phyloP scores from a whole-genome alignment of 1,140 invertebrate genomes.

The Ooceraea biroi region DNA sequence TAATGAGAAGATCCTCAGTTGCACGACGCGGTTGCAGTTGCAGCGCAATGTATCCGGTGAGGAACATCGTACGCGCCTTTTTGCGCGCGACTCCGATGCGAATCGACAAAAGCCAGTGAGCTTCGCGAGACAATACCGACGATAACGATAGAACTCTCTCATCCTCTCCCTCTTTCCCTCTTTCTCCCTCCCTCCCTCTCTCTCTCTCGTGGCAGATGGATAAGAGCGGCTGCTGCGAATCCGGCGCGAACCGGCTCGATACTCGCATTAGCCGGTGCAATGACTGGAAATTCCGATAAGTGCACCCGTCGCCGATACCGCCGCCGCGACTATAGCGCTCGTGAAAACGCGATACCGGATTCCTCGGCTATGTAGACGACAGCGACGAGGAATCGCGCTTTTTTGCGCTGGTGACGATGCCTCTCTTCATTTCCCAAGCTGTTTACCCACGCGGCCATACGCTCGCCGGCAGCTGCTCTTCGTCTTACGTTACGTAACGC shows the following conservation, averaged over 20 bases:
- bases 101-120: constrained; percentile 21
- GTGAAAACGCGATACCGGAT: constrained; percentile 36
- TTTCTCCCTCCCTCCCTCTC: neutral
- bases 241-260: constrained; percentile 53
- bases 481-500: constrained; percentile 38
- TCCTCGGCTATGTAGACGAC: constrained; percentile 38
- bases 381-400: neutral
- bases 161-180: neutral
- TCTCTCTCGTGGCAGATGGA: neutral
- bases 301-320: neutral
- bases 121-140: constrained; percentile 23
- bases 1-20: too few relatives aligned
- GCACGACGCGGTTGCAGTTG: too few relatives aligned
- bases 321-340: neutral
- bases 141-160: constrained; percentile 1
- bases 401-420: neutral
- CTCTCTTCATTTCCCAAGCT: constrained; percentile 26
- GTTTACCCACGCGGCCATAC: constrained; percentile 14
- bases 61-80: neutral
- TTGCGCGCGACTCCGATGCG: neutral
- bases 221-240: constrained; percentile 39
- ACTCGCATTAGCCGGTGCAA: constrained; percentile 58
- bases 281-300: constrained; percentile 64
- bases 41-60: neutral
- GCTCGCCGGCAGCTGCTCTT: constrained; percentile 24